A percentile compares a stretch with the other conserved stretches of the same genome.
Conservation (phyloP, 2,888 invertebrate species). For the Alloscopus bannaensis region DNA sequence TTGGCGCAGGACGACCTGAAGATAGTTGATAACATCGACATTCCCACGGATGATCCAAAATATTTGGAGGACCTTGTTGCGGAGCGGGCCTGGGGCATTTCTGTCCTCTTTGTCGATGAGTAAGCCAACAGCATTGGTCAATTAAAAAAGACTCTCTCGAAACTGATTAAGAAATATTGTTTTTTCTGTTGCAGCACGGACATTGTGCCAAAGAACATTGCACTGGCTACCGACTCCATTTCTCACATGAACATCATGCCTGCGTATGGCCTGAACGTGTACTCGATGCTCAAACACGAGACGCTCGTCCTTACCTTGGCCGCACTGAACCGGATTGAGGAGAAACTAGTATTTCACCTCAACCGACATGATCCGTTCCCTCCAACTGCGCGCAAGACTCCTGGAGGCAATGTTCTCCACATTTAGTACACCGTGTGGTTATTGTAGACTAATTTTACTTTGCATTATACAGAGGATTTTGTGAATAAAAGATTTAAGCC, state of each 20-base stretch:
- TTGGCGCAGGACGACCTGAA: conserved; percentile 95
- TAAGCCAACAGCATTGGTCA: conserved; percentile 77
- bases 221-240: conserved; percentile 86
- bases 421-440: neutral
- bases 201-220: conserved; percentile 91
- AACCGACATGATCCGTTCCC: conserved; percentile 77
- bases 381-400: conserved; percentile 28
- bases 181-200: conserved; percentile 81
- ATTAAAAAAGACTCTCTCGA: no score
- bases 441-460: neutral
- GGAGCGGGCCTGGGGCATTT: conserved; percentile 95
- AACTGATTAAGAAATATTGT: neutral
- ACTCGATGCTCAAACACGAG: conserved; percentile 97
- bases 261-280: conserved; percentile 93
- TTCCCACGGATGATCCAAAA: conserved; percentile 87
- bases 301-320: conserved; percentile 90
- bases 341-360: conserved; percentile 83
- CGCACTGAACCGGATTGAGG: conserved; percentile 90
- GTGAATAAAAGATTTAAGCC: neutral
- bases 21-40: conserved; percentile 88
- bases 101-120: conserved; percentile 94
- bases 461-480: neutral
- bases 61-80: conserved; percentile 88
- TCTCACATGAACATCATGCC: conserved; percentile 95
- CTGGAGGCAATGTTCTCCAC: neutral